These are phyloP conservation scores for Neocrepidodera transversa DNA, from an alignment of 2,888 invertebrate genomes.

Conservation along the genomic window DNA sequence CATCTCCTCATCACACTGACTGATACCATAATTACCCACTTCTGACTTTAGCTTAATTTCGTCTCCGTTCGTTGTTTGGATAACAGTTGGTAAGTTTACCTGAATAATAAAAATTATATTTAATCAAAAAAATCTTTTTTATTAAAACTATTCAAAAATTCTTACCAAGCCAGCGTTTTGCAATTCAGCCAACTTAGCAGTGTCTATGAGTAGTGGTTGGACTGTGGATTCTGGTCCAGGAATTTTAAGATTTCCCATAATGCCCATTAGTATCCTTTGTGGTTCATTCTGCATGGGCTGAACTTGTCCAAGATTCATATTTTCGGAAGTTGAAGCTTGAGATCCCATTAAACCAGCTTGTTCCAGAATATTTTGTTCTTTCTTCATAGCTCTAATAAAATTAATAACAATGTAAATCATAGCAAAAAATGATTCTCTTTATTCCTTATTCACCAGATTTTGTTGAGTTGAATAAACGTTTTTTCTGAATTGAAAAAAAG, in stretches of 20 bases:
- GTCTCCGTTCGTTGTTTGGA: constrained; percentile 46
- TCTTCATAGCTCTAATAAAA: constrained; percentile 26
- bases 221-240: constrained; percentile 16
- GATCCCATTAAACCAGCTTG: constrained; percentile 22
- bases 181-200: constrained; percentile 51
- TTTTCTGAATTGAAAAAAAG: too few species aligned
- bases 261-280: constrained; percentile 46
- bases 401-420: too few species aligned
- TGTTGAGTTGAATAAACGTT: too few species aligned
- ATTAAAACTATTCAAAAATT: constrained; percentile 7
- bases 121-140: neutral
- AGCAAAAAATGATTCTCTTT: too few species aligned
- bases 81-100: constrained; percentile 44
- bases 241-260: constrained; percentile 50
- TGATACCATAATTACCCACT: constrained; percentile 41
- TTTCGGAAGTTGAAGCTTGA: constrained; percentile 22
- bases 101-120: constrained; percentile 17
- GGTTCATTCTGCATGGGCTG: constrained; percentile 39
- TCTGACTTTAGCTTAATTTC: constrained; percentile 49
- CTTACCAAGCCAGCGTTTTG: constrained; percentile 42
- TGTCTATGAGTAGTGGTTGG: constrained; percentile 51
- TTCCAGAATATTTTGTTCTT: constrained; percentile 25
- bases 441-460: too few species aligned
- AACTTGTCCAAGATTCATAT: constrained; percentile 18
- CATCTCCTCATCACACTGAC: constrained; percentile 37